These are phyloP conservation scores for Thinocorus orbignyianus DNA, from an alignment of 2,113 vertebrate genomes.

Conservation along the genomic window DNA sequence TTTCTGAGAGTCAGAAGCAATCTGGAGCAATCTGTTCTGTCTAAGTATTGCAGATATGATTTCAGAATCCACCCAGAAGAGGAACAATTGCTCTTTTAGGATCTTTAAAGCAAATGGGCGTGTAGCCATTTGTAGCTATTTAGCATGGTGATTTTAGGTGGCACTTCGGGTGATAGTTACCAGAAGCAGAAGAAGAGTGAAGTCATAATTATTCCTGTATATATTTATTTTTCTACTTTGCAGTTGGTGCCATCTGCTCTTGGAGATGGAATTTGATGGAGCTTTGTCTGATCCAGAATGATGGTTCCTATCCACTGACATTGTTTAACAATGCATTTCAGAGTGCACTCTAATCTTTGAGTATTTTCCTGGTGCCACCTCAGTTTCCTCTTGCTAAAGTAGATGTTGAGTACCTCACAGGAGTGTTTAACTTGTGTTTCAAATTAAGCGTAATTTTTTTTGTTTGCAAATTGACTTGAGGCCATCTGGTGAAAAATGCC, in stretches of 20 bases:
- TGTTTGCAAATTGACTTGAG: not conserved
- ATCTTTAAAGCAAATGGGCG: not conserved
- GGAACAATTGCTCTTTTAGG: not conserved
- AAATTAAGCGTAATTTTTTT: not conserved
- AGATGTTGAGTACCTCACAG: not conserved
- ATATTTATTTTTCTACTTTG: not conserved
- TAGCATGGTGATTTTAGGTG: not conserved
- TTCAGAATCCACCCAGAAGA: not conserved
- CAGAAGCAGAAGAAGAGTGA: not conserved
- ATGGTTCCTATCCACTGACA: fast-evolving
- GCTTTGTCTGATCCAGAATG: not conserved
- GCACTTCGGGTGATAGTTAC: not conserved
- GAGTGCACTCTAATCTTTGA: not conserved
- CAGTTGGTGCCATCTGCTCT: not conserved
- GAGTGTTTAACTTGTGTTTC: not conserved
- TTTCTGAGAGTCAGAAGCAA: not conserved
- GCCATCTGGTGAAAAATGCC: not conserved
- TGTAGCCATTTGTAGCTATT: not conserved
- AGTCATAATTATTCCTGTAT: not conserved
- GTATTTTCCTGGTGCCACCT: not conserved
- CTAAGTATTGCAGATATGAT: not conserved
- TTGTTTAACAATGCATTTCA: not conserved
- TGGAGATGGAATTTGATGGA: not conserved
- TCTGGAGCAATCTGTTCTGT: not conserved
- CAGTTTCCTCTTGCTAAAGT: not conserved